Conservation (phyloP, 1,140 invertebrate species). For the Meteorus sp. region DNA sequence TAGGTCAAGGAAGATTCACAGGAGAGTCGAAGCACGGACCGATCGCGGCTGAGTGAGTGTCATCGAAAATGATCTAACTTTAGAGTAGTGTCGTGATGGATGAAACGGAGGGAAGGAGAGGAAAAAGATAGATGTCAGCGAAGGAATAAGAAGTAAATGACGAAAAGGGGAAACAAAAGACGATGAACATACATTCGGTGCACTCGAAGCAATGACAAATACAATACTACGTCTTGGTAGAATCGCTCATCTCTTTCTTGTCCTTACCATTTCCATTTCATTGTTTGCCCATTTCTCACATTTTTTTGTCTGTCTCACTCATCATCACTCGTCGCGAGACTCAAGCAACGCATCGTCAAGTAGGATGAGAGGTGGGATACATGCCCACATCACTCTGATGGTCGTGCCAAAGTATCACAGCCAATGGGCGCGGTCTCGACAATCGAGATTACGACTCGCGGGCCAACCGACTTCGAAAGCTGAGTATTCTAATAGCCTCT, state of each 20-base stretch:
- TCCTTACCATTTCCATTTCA: background rate
- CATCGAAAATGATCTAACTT: constrained; percentile 12
- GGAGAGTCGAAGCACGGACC: constrained; percentile 20
- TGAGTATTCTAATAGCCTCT: too few species aligned
- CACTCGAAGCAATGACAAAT: constrained; percentile 23
- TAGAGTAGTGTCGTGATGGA: constrained; percentile 19
- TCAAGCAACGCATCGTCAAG: background rate
- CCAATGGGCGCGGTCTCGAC: constrained; percentile 16
- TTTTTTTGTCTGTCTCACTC: background rate
- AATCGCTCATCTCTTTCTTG: constrained; percentile 2
- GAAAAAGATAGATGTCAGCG: too few species aligned
- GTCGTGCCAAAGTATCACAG: constrained; percentile 30
- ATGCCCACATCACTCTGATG: constrained; percentile 5
- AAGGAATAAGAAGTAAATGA: constrained; percentile 9
- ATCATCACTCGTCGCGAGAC: background rate
- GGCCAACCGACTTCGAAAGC: background rate
- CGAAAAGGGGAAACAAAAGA: constrained; percentile 9
- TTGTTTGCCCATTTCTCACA: background rate
- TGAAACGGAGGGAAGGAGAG: constrained; percentile 19
- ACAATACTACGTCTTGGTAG: constrained; percentile 29
- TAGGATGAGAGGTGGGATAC: constrained; percentile 1
- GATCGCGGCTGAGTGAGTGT: constrained; percentile 10
- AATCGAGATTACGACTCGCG: constrained; percentile 30
- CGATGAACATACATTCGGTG: constrained; percentile 6
- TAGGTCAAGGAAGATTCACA: background rate